phyloP scores from a whole-genome alignment of 2,797 vertebrate genomes.

The Momotus momota region DNA sequence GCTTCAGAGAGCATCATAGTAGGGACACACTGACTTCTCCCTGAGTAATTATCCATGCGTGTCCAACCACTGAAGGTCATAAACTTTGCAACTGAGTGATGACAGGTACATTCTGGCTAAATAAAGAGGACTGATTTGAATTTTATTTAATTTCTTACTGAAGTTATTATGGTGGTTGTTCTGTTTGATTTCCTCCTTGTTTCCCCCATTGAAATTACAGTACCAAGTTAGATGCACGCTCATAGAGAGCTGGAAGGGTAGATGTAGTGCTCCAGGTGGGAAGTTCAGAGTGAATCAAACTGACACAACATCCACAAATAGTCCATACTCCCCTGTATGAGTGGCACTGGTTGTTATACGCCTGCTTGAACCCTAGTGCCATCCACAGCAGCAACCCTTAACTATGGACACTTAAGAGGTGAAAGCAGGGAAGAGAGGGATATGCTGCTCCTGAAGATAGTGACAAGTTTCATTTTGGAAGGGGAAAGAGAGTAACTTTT shows the following conservation, averaged over 20 bases:
- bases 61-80: neutral
- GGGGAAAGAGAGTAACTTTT: neutral
- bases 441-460: neutral
- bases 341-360: neutral
- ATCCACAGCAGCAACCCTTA: neutral
- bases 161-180: neutral
- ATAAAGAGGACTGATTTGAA: neutral
- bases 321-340: neutral
- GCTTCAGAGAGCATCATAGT: neutral
- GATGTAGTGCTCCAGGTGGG: neutral
- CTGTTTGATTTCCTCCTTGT: neutral
- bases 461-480: neutral
- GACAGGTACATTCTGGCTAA: neutral
- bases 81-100: neutral
- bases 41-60: neutral
- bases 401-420: neutral
- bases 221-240: neutral
- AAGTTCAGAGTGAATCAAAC: neutral
- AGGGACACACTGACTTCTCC: neutral
- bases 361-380: neutral
- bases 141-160: neutral
- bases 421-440: neutral
- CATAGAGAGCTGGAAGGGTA: neutral
- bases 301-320: neutral
- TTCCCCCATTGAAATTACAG: neutral